A percentile compares a stretch with the other conserved stretches of the same genome.
Conservation (phyloP, 2,797 vertebrate species). For the Oreochromis mossambicus region DNA sequence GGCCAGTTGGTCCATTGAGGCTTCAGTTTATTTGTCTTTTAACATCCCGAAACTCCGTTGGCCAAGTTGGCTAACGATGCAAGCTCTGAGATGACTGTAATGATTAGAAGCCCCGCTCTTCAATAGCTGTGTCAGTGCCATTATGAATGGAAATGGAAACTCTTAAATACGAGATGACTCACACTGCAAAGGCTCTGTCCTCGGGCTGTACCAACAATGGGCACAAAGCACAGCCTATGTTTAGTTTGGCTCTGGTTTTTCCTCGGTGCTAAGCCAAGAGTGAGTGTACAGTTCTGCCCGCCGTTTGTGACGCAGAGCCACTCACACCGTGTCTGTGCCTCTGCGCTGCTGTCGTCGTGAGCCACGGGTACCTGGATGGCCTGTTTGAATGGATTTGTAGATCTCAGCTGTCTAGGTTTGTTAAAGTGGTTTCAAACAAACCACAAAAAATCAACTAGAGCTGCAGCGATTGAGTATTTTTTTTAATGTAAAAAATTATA, state of each 20-base stretch:
- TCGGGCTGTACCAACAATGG: slow-evolving; percentile 42
- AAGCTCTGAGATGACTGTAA: slow-evolving; percentile 30
- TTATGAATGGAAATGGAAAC: slow-evolving; percentile 62
- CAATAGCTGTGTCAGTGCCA: slow-evolving; percentile 26
- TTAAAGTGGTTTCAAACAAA: not conserved
- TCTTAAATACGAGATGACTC: slow-evolving; percentile 55
- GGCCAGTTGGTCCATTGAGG: not conserved
- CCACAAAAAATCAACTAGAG: not conserved
- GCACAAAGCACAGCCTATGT: slow-evolving; percentile 50
- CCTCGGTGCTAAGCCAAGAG: slow-evolving; percentile 7
- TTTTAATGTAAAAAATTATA: not conserved
- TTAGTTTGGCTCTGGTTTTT: slow-evolving; percentile 46
- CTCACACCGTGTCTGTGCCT: not conserved
- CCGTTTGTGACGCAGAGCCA: not conserved
- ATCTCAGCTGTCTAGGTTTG: not conserved
- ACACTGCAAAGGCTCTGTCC: slow-evolving; percentile 45
- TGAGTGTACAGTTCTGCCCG: not conserved
- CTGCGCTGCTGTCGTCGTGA: not conserved
- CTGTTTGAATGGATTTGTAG: not conserved
- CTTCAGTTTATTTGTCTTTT: slow-evolving; percentile 4
- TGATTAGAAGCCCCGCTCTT: slow-evolving; percentile 19
- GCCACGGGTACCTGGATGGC: not conserved
- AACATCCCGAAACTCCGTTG: slow-evolving; percentile 9
- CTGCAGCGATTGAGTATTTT: not conserved
- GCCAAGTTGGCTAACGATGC: slow-evolving; percentile 12